phyloP scores from a whole-genome alignment of 53 echinoderm and acorn worm genomes.

The Crossaster papposus region DNA sequence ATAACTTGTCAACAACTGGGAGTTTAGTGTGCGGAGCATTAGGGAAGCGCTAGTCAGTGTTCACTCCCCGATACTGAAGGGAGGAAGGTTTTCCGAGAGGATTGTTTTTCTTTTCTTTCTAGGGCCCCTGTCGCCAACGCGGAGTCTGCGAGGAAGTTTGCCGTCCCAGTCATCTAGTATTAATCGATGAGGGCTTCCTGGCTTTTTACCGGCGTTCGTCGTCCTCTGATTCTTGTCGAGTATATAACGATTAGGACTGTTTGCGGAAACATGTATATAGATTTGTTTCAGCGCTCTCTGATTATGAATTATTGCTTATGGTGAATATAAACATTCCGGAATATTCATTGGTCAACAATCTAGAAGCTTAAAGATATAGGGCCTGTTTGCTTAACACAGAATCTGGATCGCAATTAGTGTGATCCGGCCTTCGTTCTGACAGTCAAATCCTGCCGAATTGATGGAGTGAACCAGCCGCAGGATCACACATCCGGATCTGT shows the following conservation, averaged over 20 bases:
- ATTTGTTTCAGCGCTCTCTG: background rate
- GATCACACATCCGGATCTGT: too few species aligned
- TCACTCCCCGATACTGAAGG: background rate
- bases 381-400: too few species aligned
- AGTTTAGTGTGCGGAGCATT: constrained; percentile 24
- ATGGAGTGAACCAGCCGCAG: too few species aligned
- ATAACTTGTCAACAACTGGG: constrained; percentile 36
- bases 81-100: background rate
- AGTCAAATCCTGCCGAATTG: too few species aligned
- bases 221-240: background rate
- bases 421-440: too few species aligned
- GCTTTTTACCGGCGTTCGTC: background rate
- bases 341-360: too few species aligned
- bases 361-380: too few species aligned
- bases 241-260: background rate
- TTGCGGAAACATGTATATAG: background rate
- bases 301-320: background rate
- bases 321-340: too few species aligned
- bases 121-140: constrained; percentile 1
- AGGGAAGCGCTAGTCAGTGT: constrained; percentile 42
- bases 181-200: constrained; percentile 43
- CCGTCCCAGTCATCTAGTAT: constrained; percentile 52
- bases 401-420: too few species aligned
- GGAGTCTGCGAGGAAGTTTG: constrained; percentile 47
- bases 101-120: too few species aligned